phyloP scores from a whole-genome alignment of 1,140 invertebrate species.

The Maconellicoccus hirsutus region DNA sequence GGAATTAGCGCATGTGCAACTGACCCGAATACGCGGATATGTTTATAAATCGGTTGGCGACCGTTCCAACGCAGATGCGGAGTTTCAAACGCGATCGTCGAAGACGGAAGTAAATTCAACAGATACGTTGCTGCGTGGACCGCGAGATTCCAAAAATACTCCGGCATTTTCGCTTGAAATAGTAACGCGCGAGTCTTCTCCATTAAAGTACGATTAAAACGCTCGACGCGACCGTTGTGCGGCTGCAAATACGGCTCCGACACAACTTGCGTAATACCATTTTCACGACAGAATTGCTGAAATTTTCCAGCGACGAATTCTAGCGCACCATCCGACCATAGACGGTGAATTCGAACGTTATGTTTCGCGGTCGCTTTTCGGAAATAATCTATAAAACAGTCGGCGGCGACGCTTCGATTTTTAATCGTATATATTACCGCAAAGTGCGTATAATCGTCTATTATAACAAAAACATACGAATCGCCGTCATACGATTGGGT shows the following conservation, averaged over 20 bases:
- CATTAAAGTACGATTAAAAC: not conserved
- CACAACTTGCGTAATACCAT: no score
- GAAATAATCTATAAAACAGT: no score
- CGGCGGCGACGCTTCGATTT: no score
- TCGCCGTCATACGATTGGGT: no score
- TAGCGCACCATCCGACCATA: no score
- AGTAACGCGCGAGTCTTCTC: not conserved
- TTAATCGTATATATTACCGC: no score
- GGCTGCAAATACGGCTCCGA: not conserved
- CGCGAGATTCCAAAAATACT: not conserved
- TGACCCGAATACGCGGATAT: not conserved
- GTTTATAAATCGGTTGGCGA: not conserved
- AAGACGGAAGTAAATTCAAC: not conserved
- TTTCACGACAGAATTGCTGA: no score
- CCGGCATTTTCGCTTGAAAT: not conserved
- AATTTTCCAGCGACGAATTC: no score
- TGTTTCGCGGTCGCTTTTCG: no score
- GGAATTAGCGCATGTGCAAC: not conserved
- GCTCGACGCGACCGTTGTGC: not conserved
- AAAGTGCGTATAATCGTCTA: no score
- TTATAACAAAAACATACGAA: no score
- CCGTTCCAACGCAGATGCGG: not conserved
- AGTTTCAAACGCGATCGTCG: not conserved
- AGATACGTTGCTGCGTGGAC: not conserved
- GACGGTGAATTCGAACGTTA: no score